Evolutionary conservation across 2,113 vertebrate species (phyloP), one percentile per base, ranked within the genome.

Genomic region (Pheucticus melanocephalus): DNA sequence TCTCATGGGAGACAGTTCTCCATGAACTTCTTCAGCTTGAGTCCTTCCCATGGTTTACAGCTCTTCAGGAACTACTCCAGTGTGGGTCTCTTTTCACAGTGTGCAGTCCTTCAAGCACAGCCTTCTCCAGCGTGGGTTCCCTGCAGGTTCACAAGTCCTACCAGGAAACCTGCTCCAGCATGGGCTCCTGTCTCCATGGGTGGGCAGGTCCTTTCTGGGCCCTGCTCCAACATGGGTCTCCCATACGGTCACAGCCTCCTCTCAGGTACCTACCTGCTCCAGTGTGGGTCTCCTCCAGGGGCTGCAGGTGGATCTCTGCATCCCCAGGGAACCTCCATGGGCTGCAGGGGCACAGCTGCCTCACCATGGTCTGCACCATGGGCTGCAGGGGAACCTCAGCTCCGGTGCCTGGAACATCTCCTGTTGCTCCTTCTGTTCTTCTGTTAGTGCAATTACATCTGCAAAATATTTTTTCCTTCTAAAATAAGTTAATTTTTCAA

Each of bases 201-300:
- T 39, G 10, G 11, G 39, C 23, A 78, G 9, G 19, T 48, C 31
- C 12, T 50, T 48, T 30, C 9, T 25, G n/a, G n/a, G 6, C 2
- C n/a, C 40, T 42, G 35, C 42, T 64, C 35, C 25, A 78, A 5
- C 7, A 7, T 0, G 5, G 25, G 35, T 10, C 11, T 42, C 42
- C 16, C 21, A 22, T 2, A 9, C 21, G 14, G 10, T 48, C 35
- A 48, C 14, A 64, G 25, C 17, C 21, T 20, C 10, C 3, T 22
- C 31, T 27, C 3, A 9, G 42, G 14, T 5, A 47, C 11, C 16
- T 0, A 0, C 6, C 25, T 35, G 11, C 25, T 50, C 35, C 4
- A 7, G 9, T 0, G 0, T 35, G 17, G 7, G 10, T 15, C 10
- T 50, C 2, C 22, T 23, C 27, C 37, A 51, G 2, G 23, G 27